phyloP scores from a whole-genome alignment of 1,140 invertebrate genomes.

The Hylyphantes graminicola region DNA sequence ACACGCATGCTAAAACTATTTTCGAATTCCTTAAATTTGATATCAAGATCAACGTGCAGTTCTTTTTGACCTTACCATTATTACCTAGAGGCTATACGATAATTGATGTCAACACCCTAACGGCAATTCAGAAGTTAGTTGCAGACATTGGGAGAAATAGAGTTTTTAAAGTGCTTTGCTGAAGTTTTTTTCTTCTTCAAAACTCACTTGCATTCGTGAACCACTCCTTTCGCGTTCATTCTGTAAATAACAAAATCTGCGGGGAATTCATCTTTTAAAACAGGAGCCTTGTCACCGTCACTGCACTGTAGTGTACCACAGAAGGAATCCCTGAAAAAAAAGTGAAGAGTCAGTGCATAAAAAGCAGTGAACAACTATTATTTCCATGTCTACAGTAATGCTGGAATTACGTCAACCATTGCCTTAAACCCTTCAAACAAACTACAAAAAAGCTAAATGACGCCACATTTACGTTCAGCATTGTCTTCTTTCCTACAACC shows the following conservation, averaged over 20 bases:
- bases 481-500: no score
- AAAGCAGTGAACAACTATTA: no score
- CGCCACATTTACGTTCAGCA: no score
- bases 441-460: no score
- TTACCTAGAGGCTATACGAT: no score
- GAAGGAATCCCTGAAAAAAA: conserved; percentile 18
- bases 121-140: not conserved
- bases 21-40: not conserved
- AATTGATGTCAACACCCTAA: not conserved
- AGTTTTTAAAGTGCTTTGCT: not conserved
- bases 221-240: conserved; percentile 19
- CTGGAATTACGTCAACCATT: no score
- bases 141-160: not conserved
- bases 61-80: no score
- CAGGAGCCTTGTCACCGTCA: conserved; percentile 13
- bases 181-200: not conserved
- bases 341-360: not conserved
- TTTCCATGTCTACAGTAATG: no score
- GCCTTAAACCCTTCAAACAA: no score
- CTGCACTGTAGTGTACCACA: conserved; percentile 41
- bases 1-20: not conserved
- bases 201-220: conserved; percentile 55
- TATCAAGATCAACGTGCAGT: no score
- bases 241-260: conserved; percentile 35
- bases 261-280: not conserved